These are phyloP conservation scores for Ambastaia sidthimunki DNA, from an alignment of 2,797 vertebrate species.

Conservation along the genomic window DNA sequence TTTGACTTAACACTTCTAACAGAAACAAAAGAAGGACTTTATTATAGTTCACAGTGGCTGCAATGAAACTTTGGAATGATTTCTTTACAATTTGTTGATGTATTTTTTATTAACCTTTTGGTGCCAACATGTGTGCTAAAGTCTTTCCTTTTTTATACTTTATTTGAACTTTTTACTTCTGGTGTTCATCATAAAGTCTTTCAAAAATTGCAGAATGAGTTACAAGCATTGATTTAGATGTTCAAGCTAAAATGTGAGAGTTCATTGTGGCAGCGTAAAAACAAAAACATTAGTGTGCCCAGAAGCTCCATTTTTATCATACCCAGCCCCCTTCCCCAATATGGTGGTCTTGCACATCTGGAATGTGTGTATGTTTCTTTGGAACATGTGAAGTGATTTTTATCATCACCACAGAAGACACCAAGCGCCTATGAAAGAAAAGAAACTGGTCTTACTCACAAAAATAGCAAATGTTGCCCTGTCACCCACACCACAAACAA, in stretches of 20 bases:
- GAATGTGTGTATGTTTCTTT: conserved; percentile 25
- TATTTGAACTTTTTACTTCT: conserved; percentile 17
- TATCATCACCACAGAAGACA: conserved; percentile 30
- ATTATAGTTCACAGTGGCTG: conserved; percentile 2
- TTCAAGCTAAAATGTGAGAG: not conserved
- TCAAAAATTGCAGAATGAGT: not conserved
- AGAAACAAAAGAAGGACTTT: not conserved
- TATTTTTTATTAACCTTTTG: conserved; percentile 16
- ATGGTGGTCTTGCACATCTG: conserved; percentile 33
- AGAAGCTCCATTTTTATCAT: conserved; percentile 28
- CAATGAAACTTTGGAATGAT: conserved; percentile 9
- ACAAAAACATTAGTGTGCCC: conserved; percentile 4
- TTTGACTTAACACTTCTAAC: conserved; percentile 1
- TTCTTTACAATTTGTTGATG: not conserved
- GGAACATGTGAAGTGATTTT: conserved; percentile 30
- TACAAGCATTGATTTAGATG: conserved; percentile 8
- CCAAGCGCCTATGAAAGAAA: conserved; percentile 9
- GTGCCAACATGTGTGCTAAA: conserved; percentile 37
- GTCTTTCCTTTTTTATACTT: conserved; percentile 41
- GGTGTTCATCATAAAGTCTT: conserved; percentile 19
- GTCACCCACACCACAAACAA: conserved; percentile 16
- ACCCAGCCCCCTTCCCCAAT: conserved; percentile 11
- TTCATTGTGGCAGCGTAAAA: not conserved
- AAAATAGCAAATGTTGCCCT: conserved; percentile 22
- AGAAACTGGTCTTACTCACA: conserved; percentile 26